Percentiles rank a stretch among this genome's conserved stretches.
Conservation (phyloP, 2,797 vertebrate species). For the Loriculus beryllinus region DNA sequence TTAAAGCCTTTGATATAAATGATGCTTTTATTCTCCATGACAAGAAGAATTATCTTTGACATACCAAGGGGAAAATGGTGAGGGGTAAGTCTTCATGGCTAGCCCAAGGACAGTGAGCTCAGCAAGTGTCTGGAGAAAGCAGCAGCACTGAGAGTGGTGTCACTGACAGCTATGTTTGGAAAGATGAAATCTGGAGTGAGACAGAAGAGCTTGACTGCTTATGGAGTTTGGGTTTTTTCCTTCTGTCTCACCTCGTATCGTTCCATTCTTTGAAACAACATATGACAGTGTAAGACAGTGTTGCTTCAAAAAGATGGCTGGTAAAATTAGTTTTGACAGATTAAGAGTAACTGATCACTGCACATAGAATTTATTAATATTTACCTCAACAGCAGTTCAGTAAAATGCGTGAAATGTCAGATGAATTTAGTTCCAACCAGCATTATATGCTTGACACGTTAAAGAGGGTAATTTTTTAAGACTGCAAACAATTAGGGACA, state of each 20-base stretch:
- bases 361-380: background rate
- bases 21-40: background rate
- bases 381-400: background rate
- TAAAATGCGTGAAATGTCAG: background rate
- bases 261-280: background rate
- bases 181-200: background rate
- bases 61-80: background rate
- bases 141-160: background rate
- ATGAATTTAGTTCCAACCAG: background rate
- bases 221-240: background rate
- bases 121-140: background rate
- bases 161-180: background rate
- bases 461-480: background rate
- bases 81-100: background rate
- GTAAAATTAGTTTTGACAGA: slow-evolving; percentile 6
- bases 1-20: background rate
- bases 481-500: background rate
- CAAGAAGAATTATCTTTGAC: background rate
- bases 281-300: background rate
- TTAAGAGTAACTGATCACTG: background rate
- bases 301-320: background rate
- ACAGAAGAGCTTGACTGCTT: background rate
- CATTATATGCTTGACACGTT: background rate
- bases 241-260: background rate
- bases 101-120: background rate